Percentiles rank a stretch among this genome's conserved stretches.
phyloP scores from a whole-genome alignment of 2,797 vertebrate species.

The Melanotaenia trifasciata region DNA sequence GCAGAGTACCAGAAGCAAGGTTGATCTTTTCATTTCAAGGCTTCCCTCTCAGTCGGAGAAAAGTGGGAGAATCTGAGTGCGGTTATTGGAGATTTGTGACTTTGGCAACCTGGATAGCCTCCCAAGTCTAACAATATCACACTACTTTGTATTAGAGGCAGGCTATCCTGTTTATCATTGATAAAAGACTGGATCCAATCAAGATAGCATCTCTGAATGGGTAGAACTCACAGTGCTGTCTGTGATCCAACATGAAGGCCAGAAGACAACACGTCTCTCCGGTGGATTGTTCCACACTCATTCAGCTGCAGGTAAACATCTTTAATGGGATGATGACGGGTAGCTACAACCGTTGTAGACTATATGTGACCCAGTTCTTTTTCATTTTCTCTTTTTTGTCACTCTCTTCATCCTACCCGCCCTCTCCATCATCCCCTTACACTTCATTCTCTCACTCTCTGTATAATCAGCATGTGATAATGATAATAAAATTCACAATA shows the following conservation, averaged over 20 bases:
- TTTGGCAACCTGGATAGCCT: constrained; percentile 22
- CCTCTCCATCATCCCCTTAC: constrained; percentile 15
- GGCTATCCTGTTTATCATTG: constrained; percentile 1
- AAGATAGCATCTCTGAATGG: neutral
- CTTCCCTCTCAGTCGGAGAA: constrained; percentile 44
- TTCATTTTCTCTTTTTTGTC: constrained; percentile 52
- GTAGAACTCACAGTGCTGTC: neutral
- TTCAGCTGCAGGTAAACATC: constrained; percentile 26
- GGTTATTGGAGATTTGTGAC: constrained; percentile 25
- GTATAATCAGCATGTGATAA: constrained; percentile 62
- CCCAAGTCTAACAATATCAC: neutral
- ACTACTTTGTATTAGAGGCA: neutral
- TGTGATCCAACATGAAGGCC: neutral
- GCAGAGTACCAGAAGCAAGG: constrained; percentile 43
- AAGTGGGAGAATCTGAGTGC: constrained; percentile 28
- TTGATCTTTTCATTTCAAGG: constrained; percentile 61
- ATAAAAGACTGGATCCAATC: constrained; percentile 11
- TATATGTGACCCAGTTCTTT: constrained; percentile 67
- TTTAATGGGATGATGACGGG: constrained; percentile 46
- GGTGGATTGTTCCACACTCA: constrained; percentile 20
- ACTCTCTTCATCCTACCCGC: constrained; percentile 18
- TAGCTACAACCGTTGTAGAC: constrained; percentile 42
- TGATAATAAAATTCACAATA: constrained; percentile 61
- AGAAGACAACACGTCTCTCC: constrained; percentile 19
- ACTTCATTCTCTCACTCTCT: constrained; percentile 38